Evolutionary conservation across 2,113 vertebrate genomes (phyloP), one percentile per base, ranked within the genome.

Genomic region (Monopterus albus): DNA sequence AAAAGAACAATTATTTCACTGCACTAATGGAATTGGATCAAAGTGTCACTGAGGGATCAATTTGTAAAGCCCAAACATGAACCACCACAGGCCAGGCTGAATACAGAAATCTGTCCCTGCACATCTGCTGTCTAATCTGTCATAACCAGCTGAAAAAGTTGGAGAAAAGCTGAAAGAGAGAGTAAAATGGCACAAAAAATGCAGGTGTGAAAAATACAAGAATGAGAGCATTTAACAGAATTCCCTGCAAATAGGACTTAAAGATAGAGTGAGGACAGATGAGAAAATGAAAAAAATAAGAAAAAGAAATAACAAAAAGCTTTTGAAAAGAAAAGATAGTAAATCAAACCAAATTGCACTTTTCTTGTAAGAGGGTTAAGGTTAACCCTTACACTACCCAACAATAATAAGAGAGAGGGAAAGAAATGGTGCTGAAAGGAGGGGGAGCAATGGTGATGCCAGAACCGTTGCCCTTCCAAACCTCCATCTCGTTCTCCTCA

Each of bases 401-500:
- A 12, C 39, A 61, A 60, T 57, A 65, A 53, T 35, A 61, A 47
- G 7, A 49, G 14, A 57, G 10, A 45, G 38, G 25, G 14, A n/a
- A n/a, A 36, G 7, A 55, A 14, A 31, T n/a, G 43, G 35, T 3
- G 40, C 20, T 47, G 59, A 75, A 71, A 65, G 38, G n/a, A 56
- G 3, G 26, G 29, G 50, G 33, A 69, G 52, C 1, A 38, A 66
- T 59, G 47, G 45, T 1, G 56, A 53, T 46, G 63, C 38, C 57
- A 43, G 45, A 13, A 39, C 13, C 25, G 28, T 42, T 50, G 61
- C 66, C 46, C 49, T 47, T 36, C 45, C n/a, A 5, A n/a, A n/a
- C n/a, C n/a, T n/a, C n/a, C n/a, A n/a, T n/a, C 70, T 46, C 35
- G 62, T 60, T 62, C 75, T 64, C 67, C 59, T 43, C 56, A 14